Conservation (phyloP, 2,888 invertebrate genomes). For the Netelia melanura region DNA sequence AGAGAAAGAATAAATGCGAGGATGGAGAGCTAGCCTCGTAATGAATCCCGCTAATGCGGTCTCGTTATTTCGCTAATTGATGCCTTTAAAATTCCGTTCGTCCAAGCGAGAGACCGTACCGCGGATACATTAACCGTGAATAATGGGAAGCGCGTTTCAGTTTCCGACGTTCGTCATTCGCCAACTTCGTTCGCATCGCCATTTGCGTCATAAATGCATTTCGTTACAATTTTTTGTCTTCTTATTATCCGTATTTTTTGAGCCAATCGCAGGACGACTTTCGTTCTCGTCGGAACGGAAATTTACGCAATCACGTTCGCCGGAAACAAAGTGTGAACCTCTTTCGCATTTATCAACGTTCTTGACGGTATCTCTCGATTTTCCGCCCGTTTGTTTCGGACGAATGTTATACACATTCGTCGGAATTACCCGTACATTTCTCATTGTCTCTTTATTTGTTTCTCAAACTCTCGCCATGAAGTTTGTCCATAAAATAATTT, state of each 20-base stretch:
- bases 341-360: too few species aligned
- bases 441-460: too few species aligned
- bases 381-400: too few species aligned
- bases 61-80: conserved; percentile 53
- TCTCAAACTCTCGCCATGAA: too few species aligned
- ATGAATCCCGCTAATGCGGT: conserved; percentile 54
- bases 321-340: too few species aligned
- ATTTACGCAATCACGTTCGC: too few species aligned
- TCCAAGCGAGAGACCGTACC: conserved; percentile 19
- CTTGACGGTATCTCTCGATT: too few species aligned
- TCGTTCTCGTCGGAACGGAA: too few species aligned
- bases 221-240: background rate
- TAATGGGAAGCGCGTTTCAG: conserved; percentile 9
- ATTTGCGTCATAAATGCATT: background rate
- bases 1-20: background rate
- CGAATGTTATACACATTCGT: too few species aligned
- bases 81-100: conserved; percentile 37
- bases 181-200: background rate
- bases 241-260: background rate
- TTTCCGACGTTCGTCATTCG: conserved; percentile 24
- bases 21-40: conserved; percentile 9
- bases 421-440: too few species aligned
- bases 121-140: conserved; percentile 23
- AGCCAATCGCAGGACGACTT: background rate
- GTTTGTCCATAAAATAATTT: too few species aligned